Conservation (phyloP, 1,140 invertebrate genomes). For the Drosophila malerkotliana region DNA sequence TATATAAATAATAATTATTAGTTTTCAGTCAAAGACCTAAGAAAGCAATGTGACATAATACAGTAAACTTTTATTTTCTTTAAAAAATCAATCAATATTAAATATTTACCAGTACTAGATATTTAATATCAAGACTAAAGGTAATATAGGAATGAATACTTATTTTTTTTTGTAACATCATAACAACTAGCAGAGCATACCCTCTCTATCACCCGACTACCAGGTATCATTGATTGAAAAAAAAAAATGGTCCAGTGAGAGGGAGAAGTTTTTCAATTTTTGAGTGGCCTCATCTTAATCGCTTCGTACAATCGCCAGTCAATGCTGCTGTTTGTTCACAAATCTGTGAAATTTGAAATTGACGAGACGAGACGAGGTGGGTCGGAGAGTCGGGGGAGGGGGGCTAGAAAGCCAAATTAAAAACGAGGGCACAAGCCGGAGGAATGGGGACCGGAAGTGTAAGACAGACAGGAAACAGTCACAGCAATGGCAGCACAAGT, state of each 20-base stretch:
- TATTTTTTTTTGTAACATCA: no score
- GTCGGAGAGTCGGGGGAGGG: not conserved
- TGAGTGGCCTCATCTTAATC: conserved; percentile 55
- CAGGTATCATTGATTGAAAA: not conserved
- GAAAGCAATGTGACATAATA: no score
- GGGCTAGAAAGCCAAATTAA: conserved; percentile 31
- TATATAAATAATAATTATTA: no score
- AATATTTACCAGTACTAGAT: no score
- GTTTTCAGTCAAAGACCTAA: no score
- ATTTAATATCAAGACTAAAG: no score
- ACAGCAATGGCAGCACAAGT: conserved; percentile 18
- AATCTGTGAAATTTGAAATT: conserved; percentile 42
- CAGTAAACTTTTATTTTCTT: no score
- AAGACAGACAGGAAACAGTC: conserved; percentile 46
- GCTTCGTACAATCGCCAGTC: conserved; percentile 20
- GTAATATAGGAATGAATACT: no score
- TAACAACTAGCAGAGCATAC: not conserved
- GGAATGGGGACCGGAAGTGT: conserved; percentile 21
- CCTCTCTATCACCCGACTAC: no score
- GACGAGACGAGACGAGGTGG: not conserved
- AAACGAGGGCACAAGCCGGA: conserved; percentile 16
- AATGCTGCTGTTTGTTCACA: conserved; percentile 7
- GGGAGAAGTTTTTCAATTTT: conserved; percentile 42
- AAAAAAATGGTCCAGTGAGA: not conserved
- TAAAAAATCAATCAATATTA: no score